A percentile compares a stretch with the other conserved stretches of the same genome.
These are phyloP conservation scores for Homalodisca vitripennis DNA, from an alignment of 1,140 invertebrate genomes.

Conservation along the genomic window DNA sequence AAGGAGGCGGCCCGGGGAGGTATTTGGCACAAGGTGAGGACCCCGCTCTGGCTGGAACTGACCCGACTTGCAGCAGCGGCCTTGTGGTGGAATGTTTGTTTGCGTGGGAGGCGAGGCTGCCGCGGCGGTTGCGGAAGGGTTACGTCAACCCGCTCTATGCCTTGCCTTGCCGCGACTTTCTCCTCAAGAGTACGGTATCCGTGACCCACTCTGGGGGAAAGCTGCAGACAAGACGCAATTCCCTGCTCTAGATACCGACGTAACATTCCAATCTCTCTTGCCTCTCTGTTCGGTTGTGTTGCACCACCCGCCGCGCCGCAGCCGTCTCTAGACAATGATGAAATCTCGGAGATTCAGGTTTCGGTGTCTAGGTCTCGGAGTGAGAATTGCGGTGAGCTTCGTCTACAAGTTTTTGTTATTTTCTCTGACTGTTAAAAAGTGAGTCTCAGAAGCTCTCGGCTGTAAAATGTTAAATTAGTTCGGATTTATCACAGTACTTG, in stretches of 20 bases:
- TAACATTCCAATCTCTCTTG: neutral
- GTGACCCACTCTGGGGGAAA: neutral
- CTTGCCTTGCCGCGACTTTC: too few relatives aligned
- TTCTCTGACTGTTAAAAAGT: too few relatives aligned
- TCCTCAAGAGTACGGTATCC: neutral
- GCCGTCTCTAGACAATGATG: too few relatives aligned
- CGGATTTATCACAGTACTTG: too few relatives aligned
- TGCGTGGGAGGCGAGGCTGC: neutral
- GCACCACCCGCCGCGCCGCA: neutral
- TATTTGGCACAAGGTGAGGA: constrained; percentile 5
- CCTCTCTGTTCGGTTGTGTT: neutral
- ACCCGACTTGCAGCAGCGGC: neutral
- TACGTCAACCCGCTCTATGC: constrained; percentile 2
- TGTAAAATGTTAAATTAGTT: too few relatives aligned
- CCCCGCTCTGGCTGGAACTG: too few relatives aligned
- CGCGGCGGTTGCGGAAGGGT: neutral
- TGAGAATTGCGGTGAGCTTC: too few relatives aligned
- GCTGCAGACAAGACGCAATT: neutral
- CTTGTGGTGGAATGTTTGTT: neutral
- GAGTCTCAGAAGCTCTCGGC: too few relatives aligned
- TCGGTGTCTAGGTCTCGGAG: constrained; percentile 6
- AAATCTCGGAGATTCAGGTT: too few relatives aligned
- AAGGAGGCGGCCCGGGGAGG: too few relatives aligned
- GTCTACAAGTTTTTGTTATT: too few relatives aligned
- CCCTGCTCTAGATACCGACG: constrained; percentile 5